Conservation (phyloP, 2,113 vertebrate species). For the Sclerurus mexicanus region DNA sequence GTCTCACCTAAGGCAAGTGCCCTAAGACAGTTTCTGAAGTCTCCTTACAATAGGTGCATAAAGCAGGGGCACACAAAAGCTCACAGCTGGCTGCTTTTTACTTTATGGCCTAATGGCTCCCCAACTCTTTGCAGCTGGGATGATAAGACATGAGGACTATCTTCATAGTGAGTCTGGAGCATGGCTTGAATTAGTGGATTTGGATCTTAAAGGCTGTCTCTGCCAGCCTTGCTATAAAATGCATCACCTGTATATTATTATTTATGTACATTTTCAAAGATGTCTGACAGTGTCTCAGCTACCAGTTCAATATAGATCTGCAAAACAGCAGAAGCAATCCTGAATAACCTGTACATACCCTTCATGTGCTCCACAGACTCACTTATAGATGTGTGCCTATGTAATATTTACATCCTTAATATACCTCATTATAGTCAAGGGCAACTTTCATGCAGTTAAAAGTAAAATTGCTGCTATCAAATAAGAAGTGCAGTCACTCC, state of each 20-base stretch:
- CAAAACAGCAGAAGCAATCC: background rate
- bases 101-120: background rate
- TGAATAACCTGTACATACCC: background rate
- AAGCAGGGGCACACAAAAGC: background rate
- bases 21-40: background rate
- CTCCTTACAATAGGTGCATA: background rate
- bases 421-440: background rate
- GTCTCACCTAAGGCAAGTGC: background rate
- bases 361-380: background rate
- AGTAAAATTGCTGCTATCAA: slow-evolving; percentile 52
- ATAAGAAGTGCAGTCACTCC: slow-evolving; percentile 10
- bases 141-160: background rate
- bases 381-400: background rate
- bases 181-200: background rate
- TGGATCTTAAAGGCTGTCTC: background rate
- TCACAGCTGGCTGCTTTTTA: background rate
- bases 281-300: background rate
- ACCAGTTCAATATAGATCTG: background rate
- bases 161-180: background rate
- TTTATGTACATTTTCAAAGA: background rate
- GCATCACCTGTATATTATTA: background rate
- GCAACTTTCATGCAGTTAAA: slow-evolving; percentile 1
- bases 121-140: background rate
- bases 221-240: background rate
- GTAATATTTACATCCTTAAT: slow-evolving; percentile 25